A percentile compares a stretch with the other conserved stretches of the same genome.
Evolutionary conservation across 2,113 vertebrate species (phyloP).

Genomic region (Scortum barcoo): DNA sequence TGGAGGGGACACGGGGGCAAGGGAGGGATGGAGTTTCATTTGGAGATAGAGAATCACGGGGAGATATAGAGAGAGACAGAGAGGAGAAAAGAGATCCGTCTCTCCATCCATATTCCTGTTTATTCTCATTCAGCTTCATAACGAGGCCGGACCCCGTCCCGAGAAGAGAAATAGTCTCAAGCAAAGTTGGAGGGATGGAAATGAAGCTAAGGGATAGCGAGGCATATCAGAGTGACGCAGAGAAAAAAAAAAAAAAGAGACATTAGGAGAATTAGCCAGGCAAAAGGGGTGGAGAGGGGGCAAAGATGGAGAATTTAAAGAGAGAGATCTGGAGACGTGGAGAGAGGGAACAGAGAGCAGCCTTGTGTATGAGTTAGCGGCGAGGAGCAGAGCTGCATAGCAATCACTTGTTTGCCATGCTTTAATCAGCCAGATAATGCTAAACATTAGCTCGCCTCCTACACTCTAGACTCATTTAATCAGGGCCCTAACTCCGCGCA

Average conservation of each 20-base stretch:
- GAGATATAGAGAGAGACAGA: not conserved
- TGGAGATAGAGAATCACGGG: conserved; percentile 2
- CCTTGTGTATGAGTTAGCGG: conserved; percentile 76
- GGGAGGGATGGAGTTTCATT: conserved; percentile 30
- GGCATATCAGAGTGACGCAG: conserved; percentile 38
- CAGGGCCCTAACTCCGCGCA: conserved; percentile 45
- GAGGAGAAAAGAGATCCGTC: not conserved
- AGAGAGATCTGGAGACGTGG: conserved; percentile 37
- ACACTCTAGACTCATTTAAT: conserved; percentile 66
- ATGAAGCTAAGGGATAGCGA: conserved; percentile 16
- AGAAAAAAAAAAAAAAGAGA: conserved; percentile 19
- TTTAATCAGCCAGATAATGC: conserved; percentile 76
- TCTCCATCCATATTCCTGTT: not conserved
- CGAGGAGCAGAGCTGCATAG: conserved; percentile 78
- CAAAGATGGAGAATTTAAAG: conserved; percentile 51
- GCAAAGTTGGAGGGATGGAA: conserved; percentile 3
- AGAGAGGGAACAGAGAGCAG: conserved; percentile 69
- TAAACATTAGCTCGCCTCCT: conserved; percentile 70
- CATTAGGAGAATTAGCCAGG: conserved; percentile 42
- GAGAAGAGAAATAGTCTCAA: not conserved
- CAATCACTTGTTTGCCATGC: conserved; percentile 74
- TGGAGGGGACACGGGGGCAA: conserved; percentile 32
- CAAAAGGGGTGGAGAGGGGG: too few species aligned
- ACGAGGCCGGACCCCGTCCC: not conserved
- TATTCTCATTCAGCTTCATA: not conserved